Evolutionary conservation across 37 sponge, comb jelly and placozoan genomes (phyloP).

Genomic region (Halichondria panicea): DNA sequence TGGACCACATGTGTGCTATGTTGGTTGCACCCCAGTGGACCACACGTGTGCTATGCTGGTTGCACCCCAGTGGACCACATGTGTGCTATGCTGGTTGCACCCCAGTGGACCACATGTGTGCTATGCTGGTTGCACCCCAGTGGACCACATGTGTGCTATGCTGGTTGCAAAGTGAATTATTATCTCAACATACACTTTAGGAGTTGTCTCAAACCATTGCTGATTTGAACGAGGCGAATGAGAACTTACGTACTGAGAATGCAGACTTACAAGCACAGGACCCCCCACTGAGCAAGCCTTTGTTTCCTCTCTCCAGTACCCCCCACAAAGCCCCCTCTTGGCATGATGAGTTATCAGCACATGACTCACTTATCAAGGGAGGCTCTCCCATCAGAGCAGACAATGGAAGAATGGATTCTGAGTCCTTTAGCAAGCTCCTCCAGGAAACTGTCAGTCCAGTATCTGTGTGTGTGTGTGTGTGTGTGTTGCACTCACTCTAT

Average conservation of each 20-base stretch:
- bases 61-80: too few relatives aligned
- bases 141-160: too few relatives aligned
- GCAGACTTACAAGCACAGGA: slow-evolving; percentile 19
- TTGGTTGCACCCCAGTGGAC: too few relatives aligned
- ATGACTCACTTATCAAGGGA: neutral
- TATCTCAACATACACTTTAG: neutral
- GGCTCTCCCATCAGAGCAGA: neutral
- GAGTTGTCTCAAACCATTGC: slow-evolving; percentile 7
- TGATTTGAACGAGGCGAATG: slow-evolving; percentile 1
- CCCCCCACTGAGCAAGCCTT: neutral
- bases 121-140: too few relatives aligned
- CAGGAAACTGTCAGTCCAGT: slow-evolving; percentile 31
- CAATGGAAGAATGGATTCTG: neutral
- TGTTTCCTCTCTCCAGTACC: slow-evolving; percentile 1
- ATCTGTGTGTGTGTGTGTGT: too few relatives aligned
- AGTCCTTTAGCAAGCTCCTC: slow-evolving; percentile 14
- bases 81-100: too few relatives aligned
- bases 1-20: too few relatives aligned
- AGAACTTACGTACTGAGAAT: slow-evolving; percentile 8
- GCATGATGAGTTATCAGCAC: neutral
- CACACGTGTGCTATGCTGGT: too few relatives aligned
- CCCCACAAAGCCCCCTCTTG: slow-evolving; percentile 21
- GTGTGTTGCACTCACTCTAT: too few relatives aligned
- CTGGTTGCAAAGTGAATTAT: neutral
- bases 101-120: too few relatives aligned